Percentiles rank a stretch among this genome's conserved stretches.
Conservation (phyloP, 2,113 vertebrate genomes). For the Puma concolor region DNA sequence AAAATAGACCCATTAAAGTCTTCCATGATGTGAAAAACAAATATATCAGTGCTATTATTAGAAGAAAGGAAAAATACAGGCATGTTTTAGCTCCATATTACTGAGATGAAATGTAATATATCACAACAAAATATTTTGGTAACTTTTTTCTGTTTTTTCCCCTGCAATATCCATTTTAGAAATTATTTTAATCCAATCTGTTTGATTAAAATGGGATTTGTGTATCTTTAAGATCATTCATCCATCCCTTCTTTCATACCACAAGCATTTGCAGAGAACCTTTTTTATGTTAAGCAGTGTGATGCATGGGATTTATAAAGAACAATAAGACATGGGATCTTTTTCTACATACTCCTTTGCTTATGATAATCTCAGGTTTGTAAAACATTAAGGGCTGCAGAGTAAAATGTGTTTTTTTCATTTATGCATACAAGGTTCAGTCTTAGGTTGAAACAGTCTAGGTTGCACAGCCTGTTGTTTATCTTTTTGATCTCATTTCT, state of each 20-base stretch:
- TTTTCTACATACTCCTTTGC: neutral
- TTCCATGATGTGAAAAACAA: neutral
- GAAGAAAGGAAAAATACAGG: neutral
- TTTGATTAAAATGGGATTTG: neutral
- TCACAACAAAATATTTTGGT: neutral
- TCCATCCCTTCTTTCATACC: neutral
- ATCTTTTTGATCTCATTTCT: conserved; percentile 58
- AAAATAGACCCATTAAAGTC: neutral
- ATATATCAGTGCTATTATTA: neutral
- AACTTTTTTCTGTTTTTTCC: neutral
- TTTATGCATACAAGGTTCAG: neutral
- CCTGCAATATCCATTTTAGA: neutral
- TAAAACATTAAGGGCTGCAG: neutral
- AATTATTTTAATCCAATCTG: neutral
- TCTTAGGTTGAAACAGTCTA: neutral
- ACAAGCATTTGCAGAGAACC: neutral
- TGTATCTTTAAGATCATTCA: neutral
- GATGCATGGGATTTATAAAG: neutral
- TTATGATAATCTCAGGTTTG: neutral
- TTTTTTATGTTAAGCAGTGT: neutral
- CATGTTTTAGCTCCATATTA: neutral
- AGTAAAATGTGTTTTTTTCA: neutral
- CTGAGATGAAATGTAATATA: neutral
- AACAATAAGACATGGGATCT: neutral
- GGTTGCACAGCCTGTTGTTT: conserved; percentile 27